phyloP scores from a whole-genome alignment of 2,113 vertebrate species.

The Lophochroa leadbeateri region DNA sequence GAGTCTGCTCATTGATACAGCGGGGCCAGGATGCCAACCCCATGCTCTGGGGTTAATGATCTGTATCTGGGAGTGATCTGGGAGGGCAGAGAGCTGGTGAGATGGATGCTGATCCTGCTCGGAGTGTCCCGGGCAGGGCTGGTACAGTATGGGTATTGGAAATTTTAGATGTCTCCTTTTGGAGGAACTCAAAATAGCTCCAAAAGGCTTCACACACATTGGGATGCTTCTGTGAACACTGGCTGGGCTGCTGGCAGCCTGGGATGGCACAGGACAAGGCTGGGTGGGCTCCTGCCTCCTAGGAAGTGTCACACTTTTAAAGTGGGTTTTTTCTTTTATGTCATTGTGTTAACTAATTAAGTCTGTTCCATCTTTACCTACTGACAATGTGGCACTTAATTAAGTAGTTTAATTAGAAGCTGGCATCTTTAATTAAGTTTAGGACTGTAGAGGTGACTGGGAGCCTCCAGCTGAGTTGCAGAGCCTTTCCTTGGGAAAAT shows the following conservation, averaged over 20 bases:
- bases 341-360: constrained; percentile 60
- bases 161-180: not conserved
- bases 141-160: accelerated
- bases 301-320: not conserved
- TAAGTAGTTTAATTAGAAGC: constrained; percentile 74
- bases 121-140: accelerated
- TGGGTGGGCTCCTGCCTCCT: not conserved
- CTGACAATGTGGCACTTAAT: constrained; percentile 66
- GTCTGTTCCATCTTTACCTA: constrained; percentile 57
- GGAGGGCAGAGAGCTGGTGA: accelerated
- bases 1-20: not conserved
- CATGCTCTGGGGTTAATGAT: not conserved
- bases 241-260: not conserved
- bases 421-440: constrained; percentile 74
- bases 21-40: not conserved
- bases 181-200: not conserved
- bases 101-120: not conserved
- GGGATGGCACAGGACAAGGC: not conserved
- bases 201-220: not conserved
- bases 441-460: constrained; percentile 30
- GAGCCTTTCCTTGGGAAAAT: not conserved
- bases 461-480: not conserved
- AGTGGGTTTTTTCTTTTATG: constrained; percentile 2
- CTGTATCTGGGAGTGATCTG: not conserved
- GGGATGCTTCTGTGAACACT: not conserved